Percentiles rank a stretch among this genome's conserved stretches.
phyloP scores from a whole-genome alignment of 64 coral and sea anemone genomes.

The Catalaphyllia jardinei region DNA sequence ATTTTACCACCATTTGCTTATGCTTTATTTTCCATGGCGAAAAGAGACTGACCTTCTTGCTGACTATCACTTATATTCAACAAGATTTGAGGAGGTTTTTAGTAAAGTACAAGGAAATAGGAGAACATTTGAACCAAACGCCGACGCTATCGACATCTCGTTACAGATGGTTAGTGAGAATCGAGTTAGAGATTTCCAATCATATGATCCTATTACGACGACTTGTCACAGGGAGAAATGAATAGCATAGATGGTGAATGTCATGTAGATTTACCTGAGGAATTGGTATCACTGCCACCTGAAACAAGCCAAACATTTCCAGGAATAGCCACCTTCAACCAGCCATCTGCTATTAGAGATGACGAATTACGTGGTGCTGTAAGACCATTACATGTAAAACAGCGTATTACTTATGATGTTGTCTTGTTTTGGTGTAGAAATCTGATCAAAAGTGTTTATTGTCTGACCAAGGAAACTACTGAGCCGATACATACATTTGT shows the following conservation, averaged over 20 bases:
- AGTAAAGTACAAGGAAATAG: slow-evolving; percentile 23
- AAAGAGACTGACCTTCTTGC: slow-evolving; percentile 16
- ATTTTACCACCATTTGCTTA: slow-evolving; percentile 28
- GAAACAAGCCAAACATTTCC: not conserved
- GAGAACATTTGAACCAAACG: slow-evolving; percentile 43
- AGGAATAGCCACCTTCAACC: slow-evolving; percentile 25
- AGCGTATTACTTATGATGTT: slow-evolving; percentile 22
- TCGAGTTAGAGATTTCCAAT: slow-evolving; percentile 1
- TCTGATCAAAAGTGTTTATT: not conserved
- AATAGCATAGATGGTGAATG: slow-evolving; percentile 39
- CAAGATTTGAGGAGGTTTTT: slow-evolving; percentile 52
- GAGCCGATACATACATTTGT: slow-evolving; percentile 14
- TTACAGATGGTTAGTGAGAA: slow-evolving; percentile 24
- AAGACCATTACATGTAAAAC: slow-evolving; percentile 41
- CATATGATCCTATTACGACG: slow-evolving; percentile 52
- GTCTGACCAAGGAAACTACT: not conserved
- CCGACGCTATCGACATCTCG: slow-evolving; percentile 4
- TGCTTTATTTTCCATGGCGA: slow-evolving; percentile 44
- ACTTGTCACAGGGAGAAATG: slow-evolving; percentile 14
- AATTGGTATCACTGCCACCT: slow-evolving; percentile 5
- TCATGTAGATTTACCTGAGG: slow-evolving; percentile 31
- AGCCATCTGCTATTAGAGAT: slow-evolving; percentile 30
- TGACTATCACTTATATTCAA: slow-evolving; percentile 20
- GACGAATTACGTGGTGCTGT: slow-evolving; percentile 29
- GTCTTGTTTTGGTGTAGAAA: slow-evolving; percentile 47